Percentiles rank a stretch among this genome's conserved stretches.
These are phyloP conservation scores for Zygothrica quintamaculata DNA, from an alignment of 2,888 invertebrate genomes.

Conservation along the genomic window DNA sequence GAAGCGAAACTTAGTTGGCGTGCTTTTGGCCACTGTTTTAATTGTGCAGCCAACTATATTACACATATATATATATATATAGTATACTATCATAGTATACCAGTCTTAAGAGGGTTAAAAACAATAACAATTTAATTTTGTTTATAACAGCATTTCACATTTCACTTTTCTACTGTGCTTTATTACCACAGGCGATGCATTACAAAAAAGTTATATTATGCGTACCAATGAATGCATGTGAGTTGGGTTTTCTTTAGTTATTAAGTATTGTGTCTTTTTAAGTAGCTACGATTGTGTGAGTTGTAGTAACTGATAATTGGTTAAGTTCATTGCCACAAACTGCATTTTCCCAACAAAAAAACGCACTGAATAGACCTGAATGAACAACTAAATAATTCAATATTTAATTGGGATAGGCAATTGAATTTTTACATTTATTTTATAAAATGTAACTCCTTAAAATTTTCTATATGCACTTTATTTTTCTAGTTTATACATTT, in stretches of 20 bases:
- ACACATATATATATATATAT: constrained; percentile 8
- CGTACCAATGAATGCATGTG: constrained; percentile 15
- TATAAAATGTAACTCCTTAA: no score
- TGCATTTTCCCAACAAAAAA: no score
- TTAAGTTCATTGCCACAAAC: constrained; percentile 36
- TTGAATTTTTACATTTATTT: no score
- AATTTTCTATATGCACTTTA: no score
- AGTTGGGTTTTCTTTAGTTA: constrained; percentile 44
- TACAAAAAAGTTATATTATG: constrained; percentile 61
- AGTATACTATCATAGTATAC: background rate
- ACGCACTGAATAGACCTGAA: no score
- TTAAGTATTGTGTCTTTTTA: constrained; percentile 32
- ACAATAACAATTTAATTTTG: constrained; percentile 52
- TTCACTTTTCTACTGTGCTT: constrained; percentile 54
- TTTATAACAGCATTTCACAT: constrained; percentile 63
- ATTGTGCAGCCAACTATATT: constrained; percentile 58
- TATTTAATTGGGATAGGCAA: no score
- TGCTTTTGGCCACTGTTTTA: constrained; percentile 40
- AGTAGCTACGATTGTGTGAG: constrained; percentile 14
- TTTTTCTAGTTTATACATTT: no score
- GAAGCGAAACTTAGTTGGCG: constrained; percentile 54
- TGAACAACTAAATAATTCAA: no score
- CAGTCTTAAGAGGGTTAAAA: background rate
- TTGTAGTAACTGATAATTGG: constrained; percentile 38
- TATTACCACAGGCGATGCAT: constrained; percentile 44